phyloP scores from a whole-genome alignment of 92 coral and sea anemone species.

The Porites rus region DNA sequence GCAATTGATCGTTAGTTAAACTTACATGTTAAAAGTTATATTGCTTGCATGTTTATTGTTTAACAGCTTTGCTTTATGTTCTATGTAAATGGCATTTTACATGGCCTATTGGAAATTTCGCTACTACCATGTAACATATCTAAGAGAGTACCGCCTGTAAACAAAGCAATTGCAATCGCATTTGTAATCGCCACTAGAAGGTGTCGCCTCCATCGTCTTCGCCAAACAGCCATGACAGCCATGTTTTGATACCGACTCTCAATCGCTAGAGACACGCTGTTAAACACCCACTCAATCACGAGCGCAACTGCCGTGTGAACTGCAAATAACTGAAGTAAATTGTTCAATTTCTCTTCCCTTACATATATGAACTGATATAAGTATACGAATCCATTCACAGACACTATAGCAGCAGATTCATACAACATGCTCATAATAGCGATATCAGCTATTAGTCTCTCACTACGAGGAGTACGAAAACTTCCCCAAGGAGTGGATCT shows the following conservation, averaged over 20 bases:
- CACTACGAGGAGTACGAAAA: constrained; percentile 55
- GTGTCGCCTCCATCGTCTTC: constrained; percentile 2
- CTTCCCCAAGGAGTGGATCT: constrained; percentile 42
- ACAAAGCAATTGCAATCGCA: neutral
- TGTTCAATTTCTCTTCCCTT: neutral
- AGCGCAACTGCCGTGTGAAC: too few species aligned
- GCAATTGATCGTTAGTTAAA: too few species aligned
- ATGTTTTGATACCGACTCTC: constrained; percentile 10
- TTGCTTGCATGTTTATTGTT: neutral
- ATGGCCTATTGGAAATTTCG: too few species aligned
- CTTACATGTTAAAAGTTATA: too few species aligned
- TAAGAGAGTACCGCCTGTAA: too few species aligned
- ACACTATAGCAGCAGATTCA: constrained; percentile 31
- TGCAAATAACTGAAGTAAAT: too few species aligned
- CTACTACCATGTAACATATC: too few species aligned
- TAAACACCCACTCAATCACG: too few species aligned
- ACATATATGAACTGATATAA: neutral
- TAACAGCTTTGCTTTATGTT: neutral
- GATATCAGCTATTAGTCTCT: constrained; percentile 50
- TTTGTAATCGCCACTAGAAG: neutral
- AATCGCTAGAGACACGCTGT: neutral
- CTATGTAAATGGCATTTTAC: too few species aligned
- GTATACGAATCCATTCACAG: neutral
- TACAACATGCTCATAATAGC: constrained; percentile 35
- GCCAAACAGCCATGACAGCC: constrained; percentile 15